Conservation (phyloP, 2,113 vertebrate species). For the Gavialis gangeticus region DNA sequence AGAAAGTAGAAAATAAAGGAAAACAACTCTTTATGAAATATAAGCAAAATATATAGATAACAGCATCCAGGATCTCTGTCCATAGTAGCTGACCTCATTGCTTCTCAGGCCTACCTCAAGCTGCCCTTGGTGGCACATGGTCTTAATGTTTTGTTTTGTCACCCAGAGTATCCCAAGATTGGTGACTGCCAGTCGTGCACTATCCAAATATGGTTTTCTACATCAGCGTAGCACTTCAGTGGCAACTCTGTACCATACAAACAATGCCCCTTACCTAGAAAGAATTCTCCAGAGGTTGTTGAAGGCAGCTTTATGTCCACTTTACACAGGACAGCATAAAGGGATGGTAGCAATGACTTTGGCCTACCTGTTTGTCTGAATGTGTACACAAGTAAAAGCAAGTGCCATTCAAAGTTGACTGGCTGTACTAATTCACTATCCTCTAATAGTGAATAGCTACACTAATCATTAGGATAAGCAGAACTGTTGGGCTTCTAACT, state of each 20-base stretch:
- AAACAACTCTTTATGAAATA: too few species aligned
- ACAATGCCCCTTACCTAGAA: neutral
- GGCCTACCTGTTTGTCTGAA: neutral
- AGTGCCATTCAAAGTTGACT: neutral
- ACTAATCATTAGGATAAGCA: neutral
- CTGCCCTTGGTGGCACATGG: neutral
- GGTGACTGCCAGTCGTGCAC: neutral
- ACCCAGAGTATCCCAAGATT: neutral
- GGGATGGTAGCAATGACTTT: neutral
- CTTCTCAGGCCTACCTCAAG: neutral
- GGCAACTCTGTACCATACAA: neutral
- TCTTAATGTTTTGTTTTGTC: neutral
- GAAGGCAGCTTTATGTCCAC: neutral
- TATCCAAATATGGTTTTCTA: neutral
- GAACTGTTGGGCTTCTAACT: neutral
- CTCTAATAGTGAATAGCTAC: neutral
- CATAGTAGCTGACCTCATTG: neutral
- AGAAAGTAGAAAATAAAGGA: too few species aligned
- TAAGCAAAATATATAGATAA: too few species aligned
- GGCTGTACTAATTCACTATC: neutral
- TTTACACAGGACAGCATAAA: neutral
- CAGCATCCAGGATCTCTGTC: neutral
- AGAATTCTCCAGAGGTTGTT: neutral
- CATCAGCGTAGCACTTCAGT: neutral
- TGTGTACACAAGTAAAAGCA: neutral